A percentile compares a stretch with the other conserved stretches of the same genome.
These are phyloP conservation scores for Philereme transversata DNA, from an alignment of 2,888 invertebrate genomes.

Conservation along the genomic window DNA sequence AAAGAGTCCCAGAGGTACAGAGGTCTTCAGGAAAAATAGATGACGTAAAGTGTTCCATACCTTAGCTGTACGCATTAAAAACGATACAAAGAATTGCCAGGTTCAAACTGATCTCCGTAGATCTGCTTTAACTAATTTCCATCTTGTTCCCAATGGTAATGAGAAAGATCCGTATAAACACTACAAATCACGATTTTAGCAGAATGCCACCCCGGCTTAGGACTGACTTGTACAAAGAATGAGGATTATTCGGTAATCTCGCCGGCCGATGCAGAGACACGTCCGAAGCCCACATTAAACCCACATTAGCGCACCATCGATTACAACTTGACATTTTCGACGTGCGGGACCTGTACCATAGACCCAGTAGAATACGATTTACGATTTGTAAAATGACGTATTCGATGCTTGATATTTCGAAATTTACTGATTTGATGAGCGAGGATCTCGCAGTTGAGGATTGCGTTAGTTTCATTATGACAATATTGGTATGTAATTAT, in stretches of 20 bases:
- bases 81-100: too few relatives aligned
- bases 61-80: too few relatives aligned
- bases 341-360: conserved; percentile 19
- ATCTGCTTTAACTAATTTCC: too few relatives aligned
- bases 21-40: too few relatives aligned
- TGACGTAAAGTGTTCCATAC: too few relatives aligned
- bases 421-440: too few relatives aligned
- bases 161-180: conserved; percentile 33
- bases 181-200: conserved; percentile 60
- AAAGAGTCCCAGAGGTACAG: too few relatives aligned
- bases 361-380: conserved; percentile 34
- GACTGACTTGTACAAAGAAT: conserved; percentile 70
- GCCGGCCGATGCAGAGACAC: conserved; percentile 67
- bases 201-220: conserved; percentile 56
- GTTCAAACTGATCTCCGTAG: too few relatives aligned
- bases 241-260: conserved; percentile 74
- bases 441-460: too few relatives aligned
- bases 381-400: conserved; percentile 36
- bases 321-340: conserved; percentile 64
- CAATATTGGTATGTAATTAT: too few relatives aligned
- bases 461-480: too few relatives aligned
- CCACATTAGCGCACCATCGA: conserved; percentile 75
- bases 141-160: too few relatives aligned
- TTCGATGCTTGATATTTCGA: neutral
- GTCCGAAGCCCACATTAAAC: conserved; percentile 68